Conservation (phyloP, 2,888 invertebrate genomes). For the Leuctra nigra region DNA sequence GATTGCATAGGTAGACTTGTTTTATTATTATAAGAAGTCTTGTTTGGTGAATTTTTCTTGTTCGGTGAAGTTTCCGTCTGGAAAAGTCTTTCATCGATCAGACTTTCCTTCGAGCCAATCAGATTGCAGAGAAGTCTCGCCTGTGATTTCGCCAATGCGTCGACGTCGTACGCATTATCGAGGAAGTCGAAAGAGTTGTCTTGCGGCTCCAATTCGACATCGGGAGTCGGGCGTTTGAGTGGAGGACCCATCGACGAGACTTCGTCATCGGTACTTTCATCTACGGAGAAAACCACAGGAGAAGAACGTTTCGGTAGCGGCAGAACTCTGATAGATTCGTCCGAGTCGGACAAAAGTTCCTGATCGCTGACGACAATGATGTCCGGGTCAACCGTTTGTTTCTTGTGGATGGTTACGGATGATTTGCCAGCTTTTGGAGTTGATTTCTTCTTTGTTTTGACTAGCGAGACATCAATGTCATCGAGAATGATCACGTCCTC, state of each 20-base stretch:
- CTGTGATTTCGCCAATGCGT: neutral
- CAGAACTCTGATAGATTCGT: neutral
- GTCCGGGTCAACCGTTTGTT: neutral
- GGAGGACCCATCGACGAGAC: neutral
- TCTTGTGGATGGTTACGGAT: neutral
- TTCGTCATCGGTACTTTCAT: slow-evolving; percentile 3
- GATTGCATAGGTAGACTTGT: no score
- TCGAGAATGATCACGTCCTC: neutral
- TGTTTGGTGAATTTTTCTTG: no score
- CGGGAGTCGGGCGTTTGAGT: neutral
- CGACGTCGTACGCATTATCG: neutral
- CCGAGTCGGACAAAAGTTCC: neutral
- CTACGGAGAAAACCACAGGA: neutral
- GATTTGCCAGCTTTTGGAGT: neutral
- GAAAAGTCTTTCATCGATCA: slow-evolving; percentile 1
- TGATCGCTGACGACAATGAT: neutral
- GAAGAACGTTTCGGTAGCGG: neutral
- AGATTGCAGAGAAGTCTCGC: neutral
- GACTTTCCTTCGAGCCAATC: slow-evolving; percentile 2
- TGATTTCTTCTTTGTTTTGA: neutral
- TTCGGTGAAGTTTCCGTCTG: no score
- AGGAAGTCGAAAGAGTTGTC: slow-evolving; percentile 12
- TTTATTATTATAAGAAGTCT: no score
- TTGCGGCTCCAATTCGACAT: neutral
- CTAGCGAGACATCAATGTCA: neutral